Evolutionary conservation across 1,140 invertebrate genomes (phyloP), one percentile per base, ranked within the genome.

Genomic region (Monomorium pharaonis): DNA sequence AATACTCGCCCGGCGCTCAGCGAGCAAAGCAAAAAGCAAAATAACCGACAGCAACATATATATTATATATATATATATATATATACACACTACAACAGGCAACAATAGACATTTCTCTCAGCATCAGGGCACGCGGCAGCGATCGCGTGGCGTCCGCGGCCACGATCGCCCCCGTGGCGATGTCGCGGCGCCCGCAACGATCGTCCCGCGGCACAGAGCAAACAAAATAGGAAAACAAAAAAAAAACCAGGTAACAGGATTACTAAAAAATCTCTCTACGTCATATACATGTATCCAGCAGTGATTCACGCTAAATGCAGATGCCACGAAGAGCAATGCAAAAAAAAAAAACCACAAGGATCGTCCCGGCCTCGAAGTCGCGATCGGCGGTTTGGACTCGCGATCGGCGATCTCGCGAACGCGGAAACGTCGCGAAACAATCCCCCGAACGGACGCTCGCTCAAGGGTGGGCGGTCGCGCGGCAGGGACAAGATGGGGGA

Each of bases 41-140:
- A 88, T 60, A 94, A 94, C 92, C 91, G 93, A 92, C 92, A 92
- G 92, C 89, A 94, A 94, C 92, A 94, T 91, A 24, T n/a, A n/a
- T n/a, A n/a, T n/a, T n/a, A n/a, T n/a, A n/a, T n/a, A n/a, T n/a
- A n/a, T n/a, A n/a, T n/a, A n/a, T n/a, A n/a, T n/a, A n/a, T n/a
- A n/a, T n/a, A n/a, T 47, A 83, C 78, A 92, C 74, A 85, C 62
- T 44, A 90, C 84, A 90, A 90, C 84, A 90, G 78, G 85, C 88
- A 93, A 94, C 93, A 94, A 95, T 94, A 95, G 93, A 92, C 92
- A 93, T 93, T 88, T 89, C 88, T 87, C 88, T 69, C 67, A 76
- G 77, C 74, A 81, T 54, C 63, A 67, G 44, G 37, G 56, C 67
- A 78, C 51, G 88, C 21, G 47, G 83, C 56, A 75, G 86, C 76